Evolutionary conservation across 2,888 invertebrate species (phyloP).

Genomic region (Papilio gigon): DNA sequence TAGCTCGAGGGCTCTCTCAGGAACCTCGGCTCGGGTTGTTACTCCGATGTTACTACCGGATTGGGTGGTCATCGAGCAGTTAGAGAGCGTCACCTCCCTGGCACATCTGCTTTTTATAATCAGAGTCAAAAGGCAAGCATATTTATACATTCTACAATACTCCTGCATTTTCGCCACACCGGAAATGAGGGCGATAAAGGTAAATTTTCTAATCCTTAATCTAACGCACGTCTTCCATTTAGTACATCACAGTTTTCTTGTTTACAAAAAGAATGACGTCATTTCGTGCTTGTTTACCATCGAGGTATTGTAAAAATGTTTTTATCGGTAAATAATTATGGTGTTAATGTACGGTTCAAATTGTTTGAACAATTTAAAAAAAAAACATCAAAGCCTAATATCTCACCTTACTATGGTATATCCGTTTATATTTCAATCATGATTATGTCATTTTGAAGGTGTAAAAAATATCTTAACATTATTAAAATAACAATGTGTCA

Average conservation of each 20-base stretch:
- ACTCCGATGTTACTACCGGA: no score
- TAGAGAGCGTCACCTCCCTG: no score
- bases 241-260: background rate
- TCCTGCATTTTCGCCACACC: no score
- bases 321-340: background rate
- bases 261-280: background rate
- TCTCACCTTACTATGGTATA: conserved; percentile 2
- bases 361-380: conserved; percentile 1
- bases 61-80: no score
- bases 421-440: conserved; percentile 23
- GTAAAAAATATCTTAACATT: background rate
- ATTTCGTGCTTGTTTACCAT: background rate
- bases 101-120: no score
- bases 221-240: no score
- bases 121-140: no score
- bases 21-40: no score
- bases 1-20: no score
- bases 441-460: conserved; percentile 36
- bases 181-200: no score
- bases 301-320: background rate
- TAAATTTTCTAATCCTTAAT: no score
- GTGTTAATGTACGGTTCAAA: background rate
- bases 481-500: background rate
- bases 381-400: conserved; percentile 8
- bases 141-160: no score